Percentiles rank a stretch among this genome's conserved stretches.
Evolutionary conservation across 2,113 vertebrate genomes (phyloP).

Genomic region (Eulemur macaco): DNA sequence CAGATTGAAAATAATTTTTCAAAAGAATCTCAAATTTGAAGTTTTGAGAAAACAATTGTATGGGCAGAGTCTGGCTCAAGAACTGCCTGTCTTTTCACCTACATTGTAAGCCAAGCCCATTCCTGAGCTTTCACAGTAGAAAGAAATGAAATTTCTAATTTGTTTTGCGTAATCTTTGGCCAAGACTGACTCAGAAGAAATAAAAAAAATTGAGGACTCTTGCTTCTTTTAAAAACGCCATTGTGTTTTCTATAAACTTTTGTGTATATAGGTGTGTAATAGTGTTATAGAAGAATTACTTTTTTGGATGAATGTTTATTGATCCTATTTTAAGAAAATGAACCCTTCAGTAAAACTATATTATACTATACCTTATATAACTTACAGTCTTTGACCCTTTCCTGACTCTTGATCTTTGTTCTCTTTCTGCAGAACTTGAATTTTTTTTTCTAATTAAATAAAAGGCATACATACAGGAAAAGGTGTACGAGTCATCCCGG

Average conservation of each 20-base stretch:
- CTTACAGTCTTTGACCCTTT: constrained; percentile 19
- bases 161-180: constrained; percentile 20
- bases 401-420: constrained; percentile 20
- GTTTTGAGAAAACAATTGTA: background rate
- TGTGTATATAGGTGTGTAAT: constrained; percentile 13
- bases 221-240: background rate
- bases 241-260: background rate
- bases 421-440: background rate
- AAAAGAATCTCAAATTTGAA: background rate
- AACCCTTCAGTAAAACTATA: constrained; percentile 18
- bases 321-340: constrained; percentile 29
- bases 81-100: background rate
- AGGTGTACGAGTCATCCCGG: background rate
- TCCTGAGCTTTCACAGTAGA: background rate
- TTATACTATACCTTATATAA: background rate
- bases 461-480: background rate
- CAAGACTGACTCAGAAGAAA: constrained; percentile 12
- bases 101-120: background rate
- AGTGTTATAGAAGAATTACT: background rate
- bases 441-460: background rate
- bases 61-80: background rate
- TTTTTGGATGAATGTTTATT: constrained; percentile 48
- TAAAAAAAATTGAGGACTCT: background rate
- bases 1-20: background rate
- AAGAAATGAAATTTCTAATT: constrained; percentile 21